phyloP scores from a whole-genome alignment of 2,113 vertebrate species.

The Pardalotus punctatus region DNA sequence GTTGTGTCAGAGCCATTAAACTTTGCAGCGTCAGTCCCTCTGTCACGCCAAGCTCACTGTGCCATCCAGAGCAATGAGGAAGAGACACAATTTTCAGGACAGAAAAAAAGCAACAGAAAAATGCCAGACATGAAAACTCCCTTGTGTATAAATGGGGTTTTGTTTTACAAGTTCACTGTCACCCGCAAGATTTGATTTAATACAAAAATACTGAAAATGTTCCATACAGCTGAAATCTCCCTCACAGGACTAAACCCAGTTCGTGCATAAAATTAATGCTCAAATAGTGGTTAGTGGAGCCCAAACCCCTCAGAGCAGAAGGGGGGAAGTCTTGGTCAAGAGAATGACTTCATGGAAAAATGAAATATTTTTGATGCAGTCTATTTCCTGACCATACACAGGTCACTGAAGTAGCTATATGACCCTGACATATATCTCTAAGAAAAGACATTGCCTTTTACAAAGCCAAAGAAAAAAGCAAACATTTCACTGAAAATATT shows the following conservation, averaged over 20 bases:
- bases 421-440: slow-evolving; percentile 33
- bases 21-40: neutral
- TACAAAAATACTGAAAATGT: neutral
- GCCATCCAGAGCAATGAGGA: neutral
- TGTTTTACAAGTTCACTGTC: neutral
- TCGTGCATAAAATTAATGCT: neutral
- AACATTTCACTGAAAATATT: slow-evolving; percentile 52
- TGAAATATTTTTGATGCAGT: slow-evolving; percentile 14
- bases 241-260: neutral
- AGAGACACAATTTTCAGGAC: neutral
- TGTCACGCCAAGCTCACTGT: accelerated
- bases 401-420: slow-evolving; percentile 41
- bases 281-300: neutral
- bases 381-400: slow-evolving; percentile 18
- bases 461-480: slow-evolving; percentile 46
- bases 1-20: neutral
- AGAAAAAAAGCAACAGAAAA: neutral
- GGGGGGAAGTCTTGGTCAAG: neutral
- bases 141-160: neutral
- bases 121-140: neutral
- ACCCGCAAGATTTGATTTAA: neutral
- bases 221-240: neutral
- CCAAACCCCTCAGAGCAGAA: neutral
- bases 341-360: neutral
- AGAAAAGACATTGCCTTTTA: slow-evolving; percentile 46